Evolutionary conservation across 2,888 invertebrate species (phyloP).

Genomic region (Volucella zonaria): DNA sequence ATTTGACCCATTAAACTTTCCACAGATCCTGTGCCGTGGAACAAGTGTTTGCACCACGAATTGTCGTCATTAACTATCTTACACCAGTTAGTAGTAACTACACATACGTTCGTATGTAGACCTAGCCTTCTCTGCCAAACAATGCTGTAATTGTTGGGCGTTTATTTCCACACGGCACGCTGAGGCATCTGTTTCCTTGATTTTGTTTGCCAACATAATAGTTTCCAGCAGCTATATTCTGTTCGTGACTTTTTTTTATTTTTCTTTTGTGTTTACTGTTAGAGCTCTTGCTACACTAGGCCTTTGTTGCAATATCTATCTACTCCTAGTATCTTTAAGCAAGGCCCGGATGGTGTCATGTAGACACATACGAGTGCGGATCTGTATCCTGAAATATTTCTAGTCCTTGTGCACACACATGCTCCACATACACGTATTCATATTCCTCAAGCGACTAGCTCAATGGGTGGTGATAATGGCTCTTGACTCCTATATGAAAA

Average conservation of each 20-base stretch:
- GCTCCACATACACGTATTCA: slow-evolving; percentile 7
- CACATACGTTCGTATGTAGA: slow-evolving; percentile 19
- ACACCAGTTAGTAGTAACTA: slow-evolving; percentile 4
- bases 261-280: slow-evolving; percentile 23
- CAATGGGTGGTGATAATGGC: slow-evolving; percentile 61
- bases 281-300: slow-evolving; percentile 8
- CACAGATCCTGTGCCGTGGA: too few species aligned
- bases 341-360: slow-evolving; percentile 48
- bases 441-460: slow-evolving; percentile 23
- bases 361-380: not conserved
- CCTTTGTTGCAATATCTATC: slow-evolving; percentile 57
- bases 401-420: slow-evolving; percentile 30
- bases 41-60: too few species aligned
- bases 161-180: slow-evolving; percentile 66
- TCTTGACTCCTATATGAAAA: slow-evolving; percentile 61
- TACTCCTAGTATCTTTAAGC: slow-evolving; percentile 39
- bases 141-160: slow-evolving; percentile 54
- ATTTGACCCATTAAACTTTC: too few species aligned
- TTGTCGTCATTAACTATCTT: slow-evolving; percentile 9
- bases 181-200: slow-evolving; percentile 73
- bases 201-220: slow-evolving; percentile 73
- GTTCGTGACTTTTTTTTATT: slow-evolving; percentile 61
- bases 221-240: slow-evolving; percentile 72
- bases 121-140: not conserved
- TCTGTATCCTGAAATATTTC: slow-evolving; percentile 11